Evolutionary conservation across 2,113 vertebrate species (phyloP), one percentile per base, ranked within the genome.

Genomic region (Ameiurus melas): DNA sequence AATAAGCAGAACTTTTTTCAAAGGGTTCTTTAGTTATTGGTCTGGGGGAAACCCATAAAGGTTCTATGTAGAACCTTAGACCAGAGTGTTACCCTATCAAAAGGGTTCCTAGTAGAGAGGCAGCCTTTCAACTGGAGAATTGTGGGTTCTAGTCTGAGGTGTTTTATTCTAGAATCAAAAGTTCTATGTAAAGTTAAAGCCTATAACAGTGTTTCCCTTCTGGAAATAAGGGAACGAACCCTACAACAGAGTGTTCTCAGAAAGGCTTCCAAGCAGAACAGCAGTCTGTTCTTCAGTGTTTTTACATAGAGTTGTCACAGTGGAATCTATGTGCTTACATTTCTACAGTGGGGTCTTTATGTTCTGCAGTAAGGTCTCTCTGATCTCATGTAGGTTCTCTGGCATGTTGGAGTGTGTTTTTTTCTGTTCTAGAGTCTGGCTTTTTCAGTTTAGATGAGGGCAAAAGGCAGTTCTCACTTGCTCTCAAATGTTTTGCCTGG

Each of bases 401-500:
- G 27, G 66, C 16, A 33, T 71, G n/a, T 33, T 14, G 2, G 27
- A n/a, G 9, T 30, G 16, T 9, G 17, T 39, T 47, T 64, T 47
- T 47, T 47, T 82, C 20, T 82, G 43, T 57, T 71, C 22, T 70
- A 87, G 39, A 55, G 64, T 39, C 33, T 7, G 57, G 39, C 57
- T 14, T 14, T 83, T 39, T 62, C 12, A 39, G 80, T 66, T 71
- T 55, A 71, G 51, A 71, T 16, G 51, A 55, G 36, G 47, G 51
- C 68, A 85, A 22, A 33, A 62, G 10, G 80, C 80, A 83, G 33
- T 27, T 81, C 62, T 70, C 78, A 64, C 55, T 36, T 75, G 62
- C 89, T 93, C 84, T 86, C 91, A 92, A 95, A 93, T 90, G 93
- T 92, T 92, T 90, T 92, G 77, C 92, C 90, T 93, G 36, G 75